Percentiles rank a stretch among this genome's conserved stretches.
Evolutionary conservation across 2,888 invertebrate genomes (phyloP).

Genomic region (Lasioglossum vierecki): DNA sequence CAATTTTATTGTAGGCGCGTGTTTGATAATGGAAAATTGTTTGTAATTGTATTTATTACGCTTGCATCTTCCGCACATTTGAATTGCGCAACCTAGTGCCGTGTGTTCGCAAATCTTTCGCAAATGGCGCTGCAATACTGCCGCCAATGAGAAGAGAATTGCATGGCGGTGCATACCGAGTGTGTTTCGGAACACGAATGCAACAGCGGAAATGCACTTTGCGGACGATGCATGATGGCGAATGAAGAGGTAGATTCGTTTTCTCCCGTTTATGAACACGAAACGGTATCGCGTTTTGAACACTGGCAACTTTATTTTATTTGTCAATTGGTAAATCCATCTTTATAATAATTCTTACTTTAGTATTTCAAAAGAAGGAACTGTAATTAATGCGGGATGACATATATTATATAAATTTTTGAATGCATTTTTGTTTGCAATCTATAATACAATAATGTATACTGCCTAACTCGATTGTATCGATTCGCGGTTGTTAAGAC

Average conservation of each 20-base stretch:
- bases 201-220: neutral
- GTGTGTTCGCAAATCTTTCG: neutral
- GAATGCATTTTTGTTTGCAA: neutral
- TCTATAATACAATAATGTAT: neutral
- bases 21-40: neutral
- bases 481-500: neutral
- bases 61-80: neutral
- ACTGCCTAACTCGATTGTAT: neutral
- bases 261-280: neutral
- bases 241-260: neutral
- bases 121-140: neutral
- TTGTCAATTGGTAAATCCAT: neutral
- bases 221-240: neutral
- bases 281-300: neutral
- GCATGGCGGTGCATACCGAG: neutral
- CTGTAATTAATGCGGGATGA: conserved; percentile 90
- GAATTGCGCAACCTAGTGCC: neutral
- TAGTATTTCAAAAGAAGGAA: neutral
- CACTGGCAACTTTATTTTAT: neutral
- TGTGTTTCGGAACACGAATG: neutral
- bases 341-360: neutral
- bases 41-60: neutral
- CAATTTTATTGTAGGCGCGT: neutral
- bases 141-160: neutral
- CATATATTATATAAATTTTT: neutral